Evolutionary conservation across 2,113 vertebrate genomes (phyloP).

Genomic region (Kobus ellipsiprymnus): DNA sequence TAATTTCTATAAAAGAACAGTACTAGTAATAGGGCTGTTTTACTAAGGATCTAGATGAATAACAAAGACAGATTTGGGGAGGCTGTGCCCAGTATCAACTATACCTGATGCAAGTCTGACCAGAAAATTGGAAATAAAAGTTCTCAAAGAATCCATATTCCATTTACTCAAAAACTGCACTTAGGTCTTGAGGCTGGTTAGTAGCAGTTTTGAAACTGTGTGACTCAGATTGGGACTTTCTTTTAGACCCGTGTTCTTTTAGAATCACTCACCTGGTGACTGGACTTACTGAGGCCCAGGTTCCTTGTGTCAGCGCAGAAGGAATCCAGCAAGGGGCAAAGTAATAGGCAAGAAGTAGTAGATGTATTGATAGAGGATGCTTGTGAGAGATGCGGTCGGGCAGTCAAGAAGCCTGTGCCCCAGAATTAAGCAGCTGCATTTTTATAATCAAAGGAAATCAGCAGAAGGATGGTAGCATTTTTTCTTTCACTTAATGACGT

Average conservation of each 20-base stretch:
- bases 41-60: background rate
- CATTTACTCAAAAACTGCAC: background rate
- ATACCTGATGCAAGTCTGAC: background rate
- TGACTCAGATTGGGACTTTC: background rate
- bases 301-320: background rate
- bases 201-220: background rate
- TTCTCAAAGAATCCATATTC: background rate
- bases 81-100: background rate
- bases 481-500: background rate
- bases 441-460: background rate
- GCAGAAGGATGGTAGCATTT: background rate
- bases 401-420: background rate
- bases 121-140: background rate
- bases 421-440: background rate
- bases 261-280: background rate
- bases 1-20: background rate
- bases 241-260: background rate
- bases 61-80: background rate
- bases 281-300: background rate
- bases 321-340: background rate
- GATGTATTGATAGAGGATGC: background rate
- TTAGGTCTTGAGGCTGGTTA: background rate
- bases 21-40: background rate
- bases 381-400: accelerated
- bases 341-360: background rate